phyloP scores from a whole-genome alignment of 2,113 vertebrate species.

The Sarotherodon lohbergeri region DNA sequence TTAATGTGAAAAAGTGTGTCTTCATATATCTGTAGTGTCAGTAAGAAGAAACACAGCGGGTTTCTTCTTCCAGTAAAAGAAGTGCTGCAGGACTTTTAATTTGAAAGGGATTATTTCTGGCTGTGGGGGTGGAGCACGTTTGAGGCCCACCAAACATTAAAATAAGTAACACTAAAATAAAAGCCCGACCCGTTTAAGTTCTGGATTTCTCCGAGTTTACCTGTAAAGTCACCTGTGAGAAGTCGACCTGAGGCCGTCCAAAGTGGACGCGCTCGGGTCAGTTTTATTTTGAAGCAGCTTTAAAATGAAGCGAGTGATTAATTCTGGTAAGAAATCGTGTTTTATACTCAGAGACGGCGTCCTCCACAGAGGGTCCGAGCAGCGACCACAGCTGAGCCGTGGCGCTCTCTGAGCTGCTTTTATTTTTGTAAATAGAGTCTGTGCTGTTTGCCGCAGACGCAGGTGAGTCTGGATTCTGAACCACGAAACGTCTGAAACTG shows the following conservation, averaged over 20 bases:
- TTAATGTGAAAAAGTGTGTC: not conserved
- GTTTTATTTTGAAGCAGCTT: not conserved
- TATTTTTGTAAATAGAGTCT: not conserved
- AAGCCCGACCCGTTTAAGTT: not conserved
- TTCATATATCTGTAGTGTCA: not conserved
- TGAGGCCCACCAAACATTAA: not conserved
- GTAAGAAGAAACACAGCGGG: not conserved
- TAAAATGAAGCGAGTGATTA: accelerated
- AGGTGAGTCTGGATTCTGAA: not conserved
- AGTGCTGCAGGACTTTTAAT: not conserved
- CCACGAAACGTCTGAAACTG: not conserved
- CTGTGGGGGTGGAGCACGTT: accelerated
- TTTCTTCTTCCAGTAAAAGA: too few species aligned
- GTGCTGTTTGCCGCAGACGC: not conserved
- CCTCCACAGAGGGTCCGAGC: not conserved
- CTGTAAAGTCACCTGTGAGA: not conserved
- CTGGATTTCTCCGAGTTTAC: not conserved
- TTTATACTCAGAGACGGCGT: not conserved
- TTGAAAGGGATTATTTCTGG: not conserved
- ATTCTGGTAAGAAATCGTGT: not conserved
- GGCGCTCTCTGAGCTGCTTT: not conserved
- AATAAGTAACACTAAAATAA: not conserved
- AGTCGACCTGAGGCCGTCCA: not conserved
- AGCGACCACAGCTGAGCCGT: not conserved
- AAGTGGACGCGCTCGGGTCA: not conserved